Evolutionary conservation across 2,113 vertebrate species (phyloP), one percentile per base, ranked within the genome.

Genomic region (Muntiacus reevesi): DNA sequence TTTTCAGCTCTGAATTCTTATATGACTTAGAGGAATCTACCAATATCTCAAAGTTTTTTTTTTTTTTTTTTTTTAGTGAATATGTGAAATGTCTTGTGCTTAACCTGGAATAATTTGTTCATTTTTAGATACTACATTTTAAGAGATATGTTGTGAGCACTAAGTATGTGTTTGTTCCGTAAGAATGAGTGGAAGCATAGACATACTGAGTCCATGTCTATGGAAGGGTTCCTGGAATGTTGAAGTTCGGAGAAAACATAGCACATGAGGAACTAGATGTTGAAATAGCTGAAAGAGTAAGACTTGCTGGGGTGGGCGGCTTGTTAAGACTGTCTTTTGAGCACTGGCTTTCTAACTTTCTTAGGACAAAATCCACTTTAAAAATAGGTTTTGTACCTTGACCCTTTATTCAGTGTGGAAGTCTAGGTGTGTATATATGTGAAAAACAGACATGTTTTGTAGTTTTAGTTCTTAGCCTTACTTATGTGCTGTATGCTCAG

Each of bases 81-180:
- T 40, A 27, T 78, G 13, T 93, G 86, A 93, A 89, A 59, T 87
- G 59, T 94, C 57, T 89, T 57, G 11, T 86, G 40, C 1, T 90
- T 96, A 62, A 78, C 15, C 33, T 94, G 60, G 71, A 93, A 54
- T 84, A 86, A 86, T 94, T 90, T 76, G 60, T 90, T 96, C 19
- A 33, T 91, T 87, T 96, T 94, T 89, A 90, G 55, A 30, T 60
- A 91, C 3, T 19, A 50, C 25, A 21, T 91, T 89, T 88, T 92
- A 76, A 87, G 50, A 47, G 8, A 14, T 59, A 43, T 19, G 25
- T 60, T 62, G 67, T 62, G 17, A 67, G 17, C 15, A 52, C 54
- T 67, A 79, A 33, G 6, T 79, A 33, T 59, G 8, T 78, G 21
- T 59, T 47, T 89, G 57, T 90, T 94, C 16, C 21, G 27, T 86